Conservation (phyloP, 2,113 vertebrate species). For the Burhinus bistriatus region DNA sequence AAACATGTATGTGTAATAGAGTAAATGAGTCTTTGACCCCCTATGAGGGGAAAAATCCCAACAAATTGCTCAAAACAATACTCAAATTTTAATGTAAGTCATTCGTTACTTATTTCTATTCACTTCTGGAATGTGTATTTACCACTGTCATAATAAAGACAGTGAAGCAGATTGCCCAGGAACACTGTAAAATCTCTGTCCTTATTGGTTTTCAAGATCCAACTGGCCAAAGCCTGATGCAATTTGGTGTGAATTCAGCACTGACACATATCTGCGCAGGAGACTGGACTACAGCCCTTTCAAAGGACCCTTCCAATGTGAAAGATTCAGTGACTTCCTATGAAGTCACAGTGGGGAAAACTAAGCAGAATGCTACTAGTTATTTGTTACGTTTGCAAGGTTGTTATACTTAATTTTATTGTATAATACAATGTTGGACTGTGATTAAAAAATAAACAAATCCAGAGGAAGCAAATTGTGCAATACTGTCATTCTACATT, state of each 20-base stretch:
- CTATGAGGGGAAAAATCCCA: accelerated
- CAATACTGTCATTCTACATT: neutral
- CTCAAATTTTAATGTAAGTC: neutral
- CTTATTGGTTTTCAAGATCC: neutral
- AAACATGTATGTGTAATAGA: neutral
- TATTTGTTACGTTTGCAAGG: neutral
- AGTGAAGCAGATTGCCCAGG: neutral
- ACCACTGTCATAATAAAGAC: neutral
- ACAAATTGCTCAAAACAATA: neutral
- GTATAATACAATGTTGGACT: neutral
- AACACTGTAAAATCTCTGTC: neutral
- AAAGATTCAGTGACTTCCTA: neutral
- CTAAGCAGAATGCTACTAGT: neutral
- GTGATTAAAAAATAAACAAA: neutral
- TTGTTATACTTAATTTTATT: neutral
- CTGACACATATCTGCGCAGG: neutral
- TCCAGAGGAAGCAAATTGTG: neutral
- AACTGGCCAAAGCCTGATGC: neutral
- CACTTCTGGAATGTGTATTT: neutral
- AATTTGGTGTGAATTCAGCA: neutral
- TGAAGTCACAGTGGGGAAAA: neutral
- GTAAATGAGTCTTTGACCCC: neutral
- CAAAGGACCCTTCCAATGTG: neutral
- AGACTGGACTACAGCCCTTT: neutral
- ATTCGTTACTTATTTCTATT: neutral